Evolutionary conservation across 1,140 invertebrate genomes (phyloP).

Genomic region (Neuroterus valhalla): DNA sequence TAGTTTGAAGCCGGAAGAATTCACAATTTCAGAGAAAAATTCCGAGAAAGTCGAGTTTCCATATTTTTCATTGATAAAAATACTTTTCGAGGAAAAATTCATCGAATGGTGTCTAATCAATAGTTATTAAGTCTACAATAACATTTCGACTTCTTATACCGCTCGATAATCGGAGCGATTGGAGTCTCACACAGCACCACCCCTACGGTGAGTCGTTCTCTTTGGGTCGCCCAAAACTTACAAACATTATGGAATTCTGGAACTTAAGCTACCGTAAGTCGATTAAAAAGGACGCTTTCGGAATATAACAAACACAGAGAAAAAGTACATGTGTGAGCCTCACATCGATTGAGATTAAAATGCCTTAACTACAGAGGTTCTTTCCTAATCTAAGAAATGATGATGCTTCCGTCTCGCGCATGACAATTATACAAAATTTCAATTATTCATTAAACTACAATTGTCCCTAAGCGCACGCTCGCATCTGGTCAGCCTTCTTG

Average conservation of each 20-base stretch:
- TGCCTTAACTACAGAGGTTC: not conserved
- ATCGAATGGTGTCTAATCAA: not conserved
- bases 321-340: slow-evolving; percentile 1
- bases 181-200: not conserved
- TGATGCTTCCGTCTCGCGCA: not conserved
- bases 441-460: slow-evolving; percentile 24
- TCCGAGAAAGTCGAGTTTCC: not conserved
- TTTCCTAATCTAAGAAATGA: not conserved
- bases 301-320: not conserved
- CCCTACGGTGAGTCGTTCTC: not conserved
- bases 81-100: not conserved
- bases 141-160: not conserved
- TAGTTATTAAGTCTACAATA: slow-evolving; percentile 1
- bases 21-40: not conserved
- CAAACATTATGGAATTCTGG: not conserved
- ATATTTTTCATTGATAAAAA: not conserved
- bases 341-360: not conserved
- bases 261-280: not conserved
- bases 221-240: not conserved
- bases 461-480: slow-evolving; percentile 4
- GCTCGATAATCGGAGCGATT: not conserved
- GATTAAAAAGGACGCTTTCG: not conserved
- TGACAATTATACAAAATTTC: not conserved
- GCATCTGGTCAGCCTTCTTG: not conserved
- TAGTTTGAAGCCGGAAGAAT: not conserved